Evolutionary conservation across 2,888 invertebrate genomes (phyloP), one percentile per base, ranked within the genome.

Genomic region (Epinotia brunnichana): DNA sequence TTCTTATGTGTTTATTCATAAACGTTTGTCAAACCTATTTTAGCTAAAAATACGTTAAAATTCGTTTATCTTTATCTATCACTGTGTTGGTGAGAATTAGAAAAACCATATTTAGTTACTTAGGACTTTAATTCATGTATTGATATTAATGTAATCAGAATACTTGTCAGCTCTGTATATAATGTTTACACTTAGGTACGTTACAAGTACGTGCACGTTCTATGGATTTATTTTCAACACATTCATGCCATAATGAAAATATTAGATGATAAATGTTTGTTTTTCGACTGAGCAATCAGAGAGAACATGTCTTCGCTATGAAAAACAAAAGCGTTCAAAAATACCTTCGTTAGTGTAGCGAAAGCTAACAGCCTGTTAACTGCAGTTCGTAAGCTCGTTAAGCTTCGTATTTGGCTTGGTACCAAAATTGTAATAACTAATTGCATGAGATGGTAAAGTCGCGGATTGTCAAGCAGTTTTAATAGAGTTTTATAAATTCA

Each of bases 331-430:
- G 24, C 24, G 59, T 60, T 68, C 24, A 56, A 72, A 51, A 68
- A 72, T 39, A 67, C 67, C 67, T 61, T 72, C 67, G 67, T 72
- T 68, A 72, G 67, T 48, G 67, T 48, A 54, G 56, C 56, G 53
- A 62, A 54, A 48, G 67, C 56, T 56, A 67, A 72, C 61, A 62
- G 72, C 35, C 54, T 54, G 72, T 68, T 72, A 67, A 67, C 72
- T 72, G 61, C 56, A 72, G 61, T 68, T 68, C 41, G 48, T n/a
- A 56, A 67, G 44, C 72, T 72, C 67, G 72, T 72, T 72, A 69
- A 64, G n/a, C 51, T 41, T 29, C 41, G 61, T 71, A 73, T 75
- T 66, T 74, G 63, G 68, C 71, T 17, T 62, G 15, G 48, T 39
- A 61, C 67, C 67, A 72, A 68, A 66, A 21, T 41, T 53, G 21